phyloP scores from a whole-genome alignment of 2,113 vertebrate species.

The Loxodonta africana region DNA sequence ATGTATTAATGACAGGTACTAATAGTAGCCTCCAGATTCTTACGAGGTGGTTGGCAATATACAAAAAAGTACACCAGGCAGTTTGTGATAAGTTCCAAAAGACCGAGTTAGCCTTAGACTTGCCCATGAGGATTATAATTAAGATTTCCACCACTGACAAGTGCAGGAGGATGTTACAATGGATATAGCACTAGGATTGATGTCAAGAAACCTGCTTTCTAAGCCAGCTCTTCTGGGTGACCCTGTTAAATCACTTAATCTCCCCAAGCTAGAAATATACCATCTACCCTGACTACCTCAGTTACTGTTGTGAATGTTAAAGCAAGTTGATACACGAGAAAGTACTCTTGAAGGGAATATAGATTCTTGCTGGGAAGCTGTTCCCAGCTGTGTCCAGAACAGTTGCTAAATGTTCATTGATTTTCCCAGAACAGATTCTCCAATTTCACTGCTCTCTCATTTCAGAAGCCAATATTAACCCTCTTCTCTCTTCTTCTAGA shows the following conservation, averaged over 20 bases:
- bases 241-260: background rate
- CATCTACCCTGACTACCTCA: background rate
- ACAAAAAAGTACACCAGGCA: background rate
- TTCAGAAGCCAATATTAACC: constrained; percentile 35
- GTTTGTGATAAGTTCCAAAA: background rate
- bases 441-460: background rate
- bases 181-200: background rate
- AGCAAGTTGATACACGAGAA: constrained; percentile 28
- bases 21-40: background rate
- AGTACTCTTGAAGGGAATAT: constrained; percentile 50
- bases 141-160: background rate
- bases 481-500: background rate
- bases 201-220: background rate
- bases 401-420: constrained; percentile 50
- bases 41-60: background rate
- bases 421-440: background rate
- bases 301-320: background rate
- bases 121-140: background rate
- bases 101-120: background rate
- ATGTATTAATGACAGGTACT: background rate
- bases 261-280: background rate
- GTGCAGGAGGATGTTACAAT: background rate
- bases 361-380: constrained; percentile 31
- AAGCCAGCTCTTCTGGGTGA: background rate
- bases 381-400: constrained; percentile 21